Conservation (phyloP, 2,888 invertebrate genomes). For the Caenorhabditis doughertyi region DNA sequence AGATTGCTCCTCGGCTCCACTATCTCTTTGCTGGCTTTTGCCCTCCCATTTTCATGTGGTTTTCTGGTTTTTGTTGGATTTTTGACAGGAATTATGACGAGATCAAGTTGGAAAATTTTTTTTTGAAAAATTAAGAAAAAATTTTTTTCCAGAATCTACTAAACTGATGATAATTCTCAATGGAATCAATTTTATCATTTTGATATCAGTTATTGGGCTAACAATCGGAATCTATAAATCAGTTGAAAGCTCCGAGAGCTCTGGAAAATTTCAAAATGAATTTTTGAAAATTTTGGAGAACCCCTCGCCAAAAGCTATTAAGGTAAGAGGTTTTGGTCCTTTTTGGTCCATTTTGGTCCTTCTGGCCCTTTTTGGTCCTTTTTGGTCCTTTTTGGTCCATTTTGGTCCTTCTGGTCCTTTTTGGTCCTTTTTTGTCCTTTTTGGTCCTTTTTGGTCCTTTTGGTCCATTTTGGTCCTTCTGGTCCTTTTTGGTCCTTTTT, state of each 20-base stretch:
- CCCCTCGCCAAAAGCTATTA: constrained; percentile 6
- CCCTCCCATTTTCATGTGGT: constrained; percentile 1
- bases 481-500: neutral
- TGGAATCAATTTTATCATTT: constrained; percentile 1
- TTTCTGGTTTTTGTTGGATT: neutral
- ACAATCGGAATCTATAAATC: neutral
- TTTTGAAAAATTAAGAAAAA: neutral
- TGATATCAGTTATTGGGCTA: neutral
- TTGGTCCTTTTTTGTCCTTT: too few relatives aligned
- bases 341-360: too few relatives aligned
- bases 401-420: too few relatives aligned
- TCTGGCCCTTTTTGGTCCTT: too few relatives aligned
- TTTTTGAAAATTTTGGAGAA: constrained; percentile 10
- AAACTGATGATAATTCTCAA: neutral
- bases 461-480: too few relatives aligned
- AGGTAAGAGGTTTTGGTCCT: too few relatives aligned
- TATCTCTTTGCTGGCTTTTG: neutral
- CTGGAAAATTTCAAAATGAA: constrained; percentile 5
- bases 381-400: too few relatives aligned
- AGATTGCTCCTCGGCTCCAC: constrained; percentile 7
- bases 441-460: too few relatives aligned
- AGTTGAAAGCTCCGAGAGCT: neutral
- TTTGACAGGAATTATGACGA: neutral
- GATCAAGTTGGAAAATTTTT: neutral
- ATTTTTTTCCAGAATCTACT: neutral